Conservation (phyloP, 2,797 vertebrate species). For the Galago senegalensis region DNA sequence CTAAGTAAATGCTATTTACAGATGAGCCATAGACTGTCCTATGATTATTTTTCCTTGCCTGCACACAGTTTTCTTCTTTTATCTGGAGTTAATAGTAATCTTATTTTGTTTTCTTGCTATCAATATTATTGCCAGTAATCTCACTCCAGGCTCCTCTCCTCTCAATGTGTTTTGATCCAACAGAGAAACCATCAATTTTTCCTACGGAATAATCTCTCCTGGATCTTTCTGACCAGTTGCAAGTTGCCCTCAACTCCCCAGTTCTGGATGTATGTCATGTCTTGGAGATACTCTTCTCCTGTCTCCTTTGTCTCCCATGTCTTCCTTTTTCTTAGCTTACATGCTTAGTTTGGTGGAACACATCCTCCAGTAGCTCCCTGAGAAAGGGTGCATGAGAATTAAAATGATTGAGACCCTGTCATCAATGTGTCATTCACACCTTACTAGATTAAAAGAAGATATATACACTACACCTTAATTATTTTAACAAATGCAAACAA, state of each 20-base stretch:
- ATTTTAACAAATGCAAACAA: conserved; percentile 29
- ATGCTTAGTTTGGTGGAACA: not conserved
- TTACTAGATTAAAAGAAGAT: not conserved
- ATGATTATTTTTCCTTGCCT: not conserved
- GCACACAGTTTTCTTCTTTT: not conserved
- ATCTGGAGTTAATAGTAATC: not conserved
- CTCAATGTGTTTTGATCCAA: not conserved
- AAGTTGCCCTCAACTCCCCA: not conserved
- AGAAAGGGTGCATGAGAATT: not conserved
- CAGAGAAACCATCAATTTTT: not conserved
- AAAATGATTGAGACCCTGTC: not conserved
- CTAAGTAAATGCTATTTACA: conserved; percentile 11
- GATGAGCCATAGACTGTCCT: not conserved
- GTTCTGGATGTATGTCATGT: accelerated
- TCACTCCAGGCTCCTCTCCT: not conserved
- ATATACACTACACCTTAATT: not conserved
- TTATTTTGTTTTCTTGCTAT: not conserved
- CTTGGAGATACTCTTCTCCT: not conserved
- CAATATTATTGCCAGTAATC: not conserved
- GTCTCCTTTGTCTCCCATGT: not conserved
- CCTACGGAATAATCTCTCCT: not conserved
- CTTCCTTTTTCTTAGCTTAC: conserved; percentile 12
- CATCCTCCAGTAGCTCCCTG: not conserved
- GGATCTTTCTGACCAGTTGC: not conserved
- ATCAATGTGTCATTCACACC: not conserved